Conservation (phyloP, 2,888 invertebrate species). For the Spodoptera picta region DNA sequence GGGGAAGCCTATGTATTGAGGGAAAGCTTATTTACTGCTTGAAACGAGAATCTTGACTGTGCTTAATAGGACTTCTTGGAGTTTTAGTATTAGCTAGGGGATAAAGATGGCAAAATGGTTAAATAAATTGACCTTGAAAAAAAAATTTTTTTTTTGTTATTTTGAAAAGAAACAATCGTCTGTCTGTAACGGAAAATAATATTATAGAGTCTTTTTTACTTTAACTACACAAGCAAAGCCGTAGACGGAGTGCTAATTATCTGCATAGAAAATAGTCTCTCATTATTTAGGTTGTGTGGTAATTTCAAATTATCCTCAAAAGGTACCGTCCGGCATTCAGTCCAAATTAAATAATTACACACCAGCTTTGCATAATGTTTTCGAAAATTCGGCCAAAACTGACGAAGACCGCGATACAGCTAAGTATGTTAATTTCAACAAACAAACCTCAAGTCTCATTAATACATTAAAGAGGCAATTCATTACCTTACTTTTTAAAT, state of each 20-base stretch:
- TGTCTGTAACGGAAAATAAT: no score
- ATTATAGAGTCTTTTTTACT: no score
- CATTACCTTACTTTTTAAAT: conserved; percentile 10
- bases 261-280: no score
- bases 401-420: conserved; percentile 7
- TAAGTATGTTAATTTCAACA: conserved; percentile 28
- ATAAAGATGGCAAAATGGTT: no score
- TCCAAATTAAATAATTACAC: conserved; percentile 17
- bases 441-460: conserved; percentile 24
- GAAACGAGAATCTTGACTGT: neutral
- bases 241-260: no score
- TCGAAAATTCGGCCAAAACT: conserved; percentile 3
- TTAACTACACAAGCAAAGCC: no score
- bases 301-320: neutral
- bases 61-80: no score
- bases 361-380: conserved; percentile 21
- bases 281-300: no score
- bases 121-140: no score
- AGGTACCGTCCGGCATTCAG: neutral
- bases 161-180: no score
- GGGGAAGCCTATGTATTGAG: neutral
- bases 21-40: neutral
- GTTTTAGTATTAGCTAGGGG: no score
- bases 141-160: no score
- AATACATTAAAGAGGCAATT: conserved; percentile 19